phyloP scores from a whole-genome alignment of 2,888 invertebrate species.

The Euzetes globulus region DNA sequence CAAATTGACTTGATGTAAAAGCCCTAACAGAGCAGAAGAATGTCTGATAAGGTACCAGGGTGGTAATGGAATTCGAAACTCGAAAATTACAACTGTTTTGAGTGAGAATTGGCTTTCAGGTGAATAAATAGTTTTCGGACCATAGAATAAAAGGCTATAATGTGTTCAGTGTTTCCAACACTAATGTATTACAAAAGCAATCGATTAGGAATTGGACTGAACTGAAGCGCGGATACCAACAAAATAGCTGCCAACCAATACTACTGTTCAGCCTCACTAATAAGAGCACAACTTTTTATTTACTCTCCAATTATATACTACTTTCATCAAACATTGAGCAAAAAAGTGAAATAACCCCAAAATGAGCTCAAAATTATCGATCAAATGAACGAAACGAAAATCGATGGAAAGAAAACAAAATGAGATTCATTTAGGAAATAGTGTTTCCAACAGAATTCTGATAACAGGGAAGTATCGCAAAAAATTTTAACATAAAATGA shows the following conservation, averaged over 20 bases:
- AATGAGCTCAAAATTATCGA: background rate
- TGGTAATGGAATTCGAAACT: too few relatives aligned
- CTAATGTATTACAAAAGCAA: background rate
- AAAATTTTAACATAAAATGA: background rate
- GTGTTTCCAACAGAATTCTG: background rate
- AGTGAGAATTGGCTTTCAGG: background rate
- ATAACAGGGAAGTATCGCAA: background rate
- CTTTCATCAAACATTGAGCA: background rate
- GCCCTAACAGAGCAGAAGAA: too few relatives aligned
- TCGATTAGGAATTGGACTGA: background rate
- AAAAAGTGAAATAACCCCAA: background rate
- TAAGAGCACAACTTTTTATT: slow-evolving; percentile 14
- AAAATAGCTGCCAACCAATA: background rate
- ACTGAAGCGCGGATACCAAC: background rate
- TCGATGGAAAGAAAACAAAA: background rate
- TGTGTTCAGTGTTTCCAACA: background rate
- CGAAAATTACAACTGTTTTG: too few relatives aligned
- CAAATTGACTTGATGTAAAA: too few relatives aligned
- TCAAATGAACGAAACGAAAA: background rate
- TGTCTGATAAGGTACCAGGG: too few relatives aligned
- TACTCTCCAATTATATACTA: slow-evolving; percentile 19
- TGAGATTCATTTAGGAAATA: background rate
- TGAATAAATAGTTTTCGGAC: background rate
- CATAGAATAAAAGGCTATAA: background rate
- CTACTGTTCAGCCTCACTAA: background rate